Evolutionary conservation across 2,888 invertebrate species (phyloP), one percentile per base, ranked within the genome.

Genomic region (Myopa testacea): DNA sequence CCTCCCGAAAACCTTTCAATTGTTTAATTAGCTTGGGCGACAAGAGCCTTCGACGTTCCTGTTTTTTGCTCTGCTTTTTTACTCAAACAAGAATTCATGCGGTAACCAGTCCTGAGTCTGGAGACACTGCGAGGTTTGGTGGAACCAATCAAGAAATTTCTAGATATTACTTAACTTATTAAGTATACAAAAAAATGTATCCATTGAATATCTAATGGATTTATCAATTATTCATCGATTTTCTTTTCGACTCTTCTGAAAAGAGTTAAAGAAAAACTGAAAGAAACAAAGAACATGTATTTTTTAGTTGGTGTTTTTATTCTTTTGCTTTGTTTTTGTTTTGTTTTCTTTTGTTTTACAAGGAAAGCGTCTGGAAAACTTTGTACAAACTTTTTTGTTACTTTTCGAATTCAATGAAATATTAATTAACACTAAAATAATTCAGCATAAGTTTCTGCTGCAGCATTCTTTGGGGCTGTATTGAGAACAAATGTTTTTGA

Each of bases 221-320:
- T 75, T 69, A 75, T 75, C 68, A 68, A 75, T 75, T 69, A 69
- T 75, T 75, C 60, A 75, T 75, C 45, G 50, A 26, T 68, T 52
- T 55, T 55, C 52, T 34, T 70, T 69, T 70, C 26, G 38, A 34
- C 65, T 19, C 3, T 67, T 71, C 70, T 5, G 4, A 12, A 40
- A 12, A 58, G 38, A 72, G 14, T 38, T n/a, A 67, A 40, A 67
- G 34, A 16, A 55, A 70, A 55, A 34, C 37, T 52, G 55, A 34
- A 26, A 55, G 50, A 12, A 69, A 26, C 7, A 34, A 63, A 63
- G 37, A 40, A 40, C 8, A 26, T 26, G 38, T 45, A 40, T 19
- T n/a, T n/a, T 1, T 67, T 67, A 7, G 67, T 40, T 37, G 38
- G n/a, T n/a, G n/a, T 45, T 45, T 45, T 45, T 45, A 45, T 45